Evolutionary conservation across 2,888 invertebrate species (phyloP).

Genomic region (Lithophane socia): DNA sequence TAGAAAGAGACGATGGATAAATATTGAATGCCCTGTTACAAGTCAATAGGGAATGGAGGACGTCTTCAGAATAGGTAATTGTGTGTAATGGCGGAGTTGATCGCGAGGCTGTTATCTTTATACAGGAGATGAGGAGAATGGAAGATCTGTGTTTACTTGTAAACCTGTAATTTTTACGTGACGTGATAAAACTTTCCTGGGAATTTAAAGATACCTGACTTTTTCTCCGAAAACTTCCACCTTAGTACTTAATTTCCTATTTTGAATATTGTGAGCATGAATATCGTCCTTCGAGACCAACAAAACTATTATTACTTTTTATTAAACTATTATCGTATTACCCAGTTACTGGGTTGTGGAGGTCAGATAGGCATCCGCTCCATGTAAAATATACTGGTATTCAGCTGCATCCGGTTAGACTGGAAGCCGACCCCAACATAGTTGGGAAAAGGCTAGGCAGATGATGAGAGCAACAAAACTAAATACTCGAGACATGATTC

Average conservation of each 20-base stretch:
- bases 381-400: too few species aligned
- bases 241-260: not conserved
- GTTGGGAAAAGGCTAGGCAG: too few species aligned
- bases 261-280: not conserved
- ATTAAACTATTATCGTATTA: too few species aligned
- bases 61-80: conserved; percentile 58
- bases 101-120: conserved; percentile 42
- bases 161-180: conserved; percentile 22
- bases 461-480: not conserved
- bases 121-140: conserved; percentile 17
- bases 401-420: too few species aligned
- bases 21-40: conserved; percentile 60
- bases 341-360: too few species aligned
- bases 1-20: conserved; percentile 33
- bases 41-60: conserved; percentile 58
- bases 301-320: too few species aligned
- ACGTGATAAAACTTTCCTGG: not conserved
- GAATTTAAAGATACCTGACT: not conserved
- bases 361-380: too few species aligned
- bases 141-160: conserved; percentile 21
- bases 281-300: not conserved
- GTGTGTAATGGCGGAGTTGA: conserved; percentile 28
- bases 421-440: too few species aligned
- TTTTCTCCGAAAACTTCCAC: not conserved
- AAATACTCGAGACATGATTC: too few species aligned